These are phyloP conservation scores for Champsocephalus gunnari DNA, from an alignment of 2,797 vertebrate genomes.

Conservation along the genomic window DNA sequence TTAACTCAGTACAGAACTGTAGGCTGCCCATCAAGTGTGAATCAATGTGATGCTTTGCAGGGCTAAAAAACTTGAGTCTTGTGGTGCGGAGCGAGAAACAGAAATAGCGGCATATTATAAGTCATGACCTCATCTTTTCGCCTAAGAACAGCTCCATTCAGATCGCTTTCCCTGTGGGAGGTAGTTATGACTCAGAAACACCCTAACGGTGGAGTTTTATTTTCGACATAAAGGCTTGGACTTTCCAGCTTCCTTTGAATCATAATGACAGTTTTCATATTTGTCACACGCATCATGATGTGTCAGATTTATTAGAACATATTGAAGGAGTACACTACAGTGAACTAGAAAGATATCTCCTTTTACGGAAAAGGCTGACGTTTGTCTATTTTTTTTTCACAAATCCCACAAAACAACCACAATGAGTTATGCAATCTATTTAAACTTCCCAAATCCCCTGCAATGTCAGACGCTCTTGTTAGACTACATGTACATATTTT, in stretches of 20 bases:
- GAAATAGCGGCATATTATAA: constrained; percentile 54
- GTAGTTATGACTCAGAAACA: constrained; percentile 70
- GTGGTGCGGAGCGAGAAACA: constrained; percentile 21
- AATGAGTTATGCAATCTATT: neutral
- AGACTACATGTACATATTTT: neutral
- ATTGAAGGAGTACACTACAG: neutral
- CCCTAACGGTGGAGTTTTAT: constrained; percentile 21
- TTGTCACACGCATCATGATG: constrained; percentile 19
- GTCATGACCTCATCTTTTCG: constrained; percentile 59
- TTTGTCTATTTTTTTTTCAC: neutral
- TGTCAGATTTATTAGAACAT: constrained; percentile 3
- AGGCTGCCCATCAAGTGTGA: constrained; percentile 25
- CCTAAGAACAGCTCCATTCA: constrained; percentile 37
- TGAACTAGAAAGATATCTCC: neutral
- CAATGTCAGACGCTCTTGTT: neutral
- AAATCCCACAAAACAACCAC: neutral
- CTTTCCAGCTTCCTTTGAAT: constrained; percentile 45
- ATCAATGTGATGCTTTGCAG: constrained; percentile 52
- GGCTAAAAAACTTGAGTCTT: constrained; percentile 32
- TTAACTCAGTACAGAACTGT: constrained; percentile 34
- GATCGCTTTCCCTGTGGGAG: constrained; percentile 56
- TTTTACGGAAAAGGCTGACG: neutral
- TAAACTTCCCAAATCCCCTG: neutral
- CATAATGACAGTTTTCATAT: constrained; percentile 33
- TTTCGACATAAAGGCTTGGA: constrained; percentile 26